Evolutionary conservation across 2,797 vertebrate species (phyloP).

Genomic region (Acanthornis magna): DNA sequence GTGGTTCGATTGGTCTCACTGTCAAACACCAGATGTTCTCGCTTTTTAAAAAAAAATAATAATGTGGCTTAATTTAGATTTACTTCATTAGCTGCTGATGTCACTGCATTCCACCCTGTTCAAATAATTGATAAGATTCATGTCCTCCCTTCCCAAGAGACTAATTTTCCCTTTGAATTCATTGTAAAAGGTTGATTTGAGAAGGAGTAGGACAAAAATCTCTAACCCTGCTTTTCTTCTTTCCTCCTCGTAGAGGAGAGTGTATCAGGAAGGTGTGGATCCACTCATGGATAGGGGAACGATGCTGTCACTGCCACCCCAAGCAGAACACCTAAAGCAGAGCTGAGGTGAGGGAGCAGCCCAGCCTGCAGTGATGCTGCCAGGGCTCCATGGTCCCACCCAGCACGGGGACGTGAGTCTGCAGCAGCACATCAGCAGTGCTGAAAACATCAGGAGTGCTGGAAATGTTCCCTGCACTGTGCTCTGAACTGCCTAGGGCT

Average conservation of each 20-base stretch:
- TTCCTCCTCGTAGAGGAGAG: neutral
- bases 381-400: fast-evolving
- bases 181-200: neutral
- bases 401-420: fast-evolving
- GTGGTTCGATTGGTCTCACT: neutral
- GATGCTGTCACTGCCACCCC: neutral
- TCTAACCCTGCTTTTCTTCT: neutral
- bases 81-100: slow-evolving; percentile 47
- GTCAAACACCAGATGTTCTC: slow-evolving; percentile 10
- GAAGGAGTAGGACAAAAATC: neutral
- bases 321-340: neutral
- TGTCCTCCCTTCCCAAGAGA: neutral
- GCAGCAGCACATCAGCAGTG: neutral
- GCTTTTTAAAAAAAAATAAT: neutral
- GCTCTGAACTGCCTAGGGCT: neutral
- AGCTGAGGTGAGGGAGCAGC: neutral
- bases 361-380: fast-evolving
- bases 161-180: neutral
- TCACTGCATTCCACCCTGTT: slow-evolving; percentile 19
- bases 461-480: neutral
- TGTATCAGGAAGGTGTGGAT: neutral
- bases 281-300: fast-evolving
- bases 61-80: slow-evolving; percentile 29
- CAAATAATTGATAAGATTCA: slow-evolving; percentile 32
- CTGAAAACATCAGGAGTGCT: neutral